Conservation (phyloP, 2,113 vertebrate genomes). For the Zosterops lateralis region DNA sequence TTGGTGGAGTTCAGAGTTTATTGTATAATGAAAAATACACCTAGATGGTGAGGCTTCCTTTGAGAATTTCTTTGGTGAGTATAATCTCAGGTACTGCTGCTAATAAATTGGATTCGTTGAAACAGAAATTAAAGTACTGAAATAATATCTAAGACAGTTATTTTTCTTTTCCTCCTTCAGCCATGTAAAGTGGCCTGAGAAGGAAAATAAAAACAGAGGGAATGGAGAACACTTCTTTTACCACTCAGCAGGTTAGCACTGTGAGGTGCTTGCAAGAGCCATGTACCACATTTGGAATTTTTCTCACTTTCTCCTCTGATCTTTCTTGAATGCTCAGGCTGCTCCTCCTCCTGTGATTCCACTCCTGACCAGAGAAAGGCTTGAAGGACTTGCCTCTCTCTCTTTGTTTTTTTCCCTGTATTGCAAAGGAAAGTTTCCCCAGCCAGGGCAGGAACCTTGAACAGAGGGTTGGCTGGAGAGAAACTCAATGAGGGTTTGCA, state of each 20-base stretch:
- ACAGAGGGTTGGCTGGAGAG: neutral
- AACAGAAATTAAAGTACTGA: conserved; percentile 37
- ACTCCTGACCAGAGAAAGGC: neutral
- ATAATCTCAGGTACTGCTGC: conserved; percentile 49
- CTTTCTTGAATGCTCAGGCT: neutral
- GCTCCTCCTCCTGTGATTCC: neutral
- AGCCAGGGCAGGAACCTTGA: neutral
- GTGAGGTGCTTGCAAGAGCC: neutral
- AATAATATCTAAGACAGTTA: conserved; percentile 2
- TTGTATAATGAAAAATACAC: conserved; percentile 46
- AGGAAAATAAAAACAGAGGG: neutral
- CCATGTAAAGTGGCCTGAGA: neutral
- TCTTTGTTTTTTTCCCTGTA: neutral
- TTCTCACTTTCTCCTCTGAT: neutral
- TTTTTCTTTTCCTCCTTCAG: conserved; percentile 17
- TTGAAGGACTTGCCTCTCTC: neutral
- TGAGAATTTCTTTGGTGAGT: conserved; percentile 47
- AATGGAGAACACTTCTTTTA: neutral
- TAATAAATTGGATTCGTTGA: conserved; percentile 59
- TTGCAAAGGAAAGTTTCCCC: neutral
- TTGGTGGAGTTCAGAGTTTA: neutral
- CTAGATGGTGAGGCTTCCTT: conserved; percentile 48
- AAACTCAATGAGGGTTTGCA: neutral
- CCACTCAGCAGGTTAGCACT: neutral
- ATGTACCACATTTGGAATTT: neutral